Conservation (phyloP, 2,888 invertebrate genomes). For the Malachius bipustulatus region DNA sequence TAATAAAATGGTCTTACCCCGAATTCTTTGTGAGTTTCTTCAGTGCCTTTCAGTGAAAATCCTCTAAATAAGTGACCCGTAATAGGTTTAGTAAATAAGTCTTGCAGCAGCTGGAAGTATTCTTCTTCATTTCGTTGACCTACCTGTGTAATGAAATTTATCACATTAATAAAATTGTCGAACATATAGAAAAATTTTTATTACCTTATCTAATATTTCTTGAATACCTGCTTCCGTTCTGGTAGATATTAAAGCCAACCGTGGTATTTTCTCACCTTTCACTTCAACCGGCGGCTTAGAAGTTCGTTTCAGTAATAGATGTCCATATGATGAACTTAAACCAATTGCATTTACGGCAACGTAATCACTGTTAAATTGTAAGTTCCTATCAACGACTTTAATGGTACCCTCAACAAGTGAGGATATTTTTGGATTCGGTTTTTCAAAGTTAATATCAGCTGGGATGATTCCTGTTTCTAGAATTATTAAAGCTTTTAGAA, state of each 20-base stretch:
- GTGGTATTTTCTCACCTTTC: conserved; percentile 46
- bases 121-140: conserved; percentile 38
- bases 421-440: conserved; percentile 80
- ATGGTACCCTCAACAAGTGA: conserved; percentile 71
- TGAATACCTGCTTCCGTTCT: conserved; percentile 72
- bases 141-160: conserved; percentile 40
- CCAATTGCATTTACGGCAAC: conserved; percentile 93
- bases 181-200: conserved; percentile 6
- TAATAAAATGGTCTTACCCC: too few species aligned
- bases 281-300: conserved; percentile 49
- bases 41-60: conserved; percentile 38
- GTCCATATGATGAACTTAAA: conserved; percentile 91
- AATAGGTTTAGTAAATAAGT: conserved; percentile 39
- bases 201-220: conserved; percentile 44
- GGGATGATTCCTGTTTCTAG: conserved; percentile 87
- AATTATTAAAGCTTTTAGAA: conserved; percentile 82
- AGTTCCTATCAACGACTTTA: conserved; percentile 67
- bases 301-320: conserved; percentile 70
- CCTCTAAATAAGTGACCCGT: conserved; percentile 52
- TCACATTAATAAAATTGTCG: not conserved
- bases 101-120: conserved; percentile 40
- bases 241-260: conserved; percentile 66
- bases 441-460: conserved; percentile 74
- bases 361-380: conserved; percentile 73
- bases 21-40: conserved; percentile 28